Conservation (phyloP, 2,113 vertebrate genomes). For the Okapia johnstoni region DNA sequence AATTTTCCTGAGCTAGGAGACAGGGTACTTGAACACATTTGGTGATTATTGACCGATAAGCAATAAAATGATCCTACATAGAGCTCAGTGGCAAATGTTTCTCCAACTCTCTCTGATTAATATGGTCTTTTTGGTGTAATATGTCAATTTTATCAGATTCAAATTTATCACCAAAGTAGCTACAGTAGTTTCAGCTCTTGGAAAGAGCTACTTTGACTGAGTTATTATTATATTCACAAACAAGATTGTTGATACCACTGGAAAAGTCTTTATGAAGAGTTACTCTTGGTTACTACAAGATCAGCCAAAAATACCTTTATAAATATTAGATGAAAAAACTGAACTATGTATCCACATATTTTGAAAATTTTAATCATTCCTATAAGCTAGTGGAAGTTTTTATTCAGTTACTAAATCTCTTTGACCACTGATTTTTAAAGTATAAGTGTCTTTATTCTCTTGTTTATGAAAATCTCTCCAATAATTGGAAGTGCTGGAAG, state of each 20-base stretch:
- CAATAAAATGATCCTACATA: conserved; percentile 29
- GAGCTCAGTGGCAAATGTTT: conserved; percentile 24
- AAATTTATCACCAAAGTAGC: conserved; percentile 52
- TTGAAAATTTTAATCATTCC: neutral
- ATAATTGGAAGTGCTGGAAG: neutral
- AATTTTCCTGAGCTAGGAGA: conserved; percentile 38
- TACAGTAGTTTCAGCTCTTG: neutral
- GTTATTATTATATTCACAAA: neutral
- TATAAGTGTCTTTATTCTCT: neutral
- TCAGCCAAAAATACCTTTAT: neutral
- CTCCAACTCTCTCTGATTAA: conserved; percentile 51
- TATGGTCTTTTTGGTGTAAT: conserved; percentile 42
- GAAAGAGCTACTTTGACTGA: conserved; percentile 38
- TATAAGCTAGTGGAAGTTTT: neutral
- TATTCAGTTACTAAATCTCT: neutral
- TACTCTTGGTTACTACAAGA: neutral
- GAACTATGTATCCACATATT: neutral
- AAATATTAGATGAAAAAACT: neutral
- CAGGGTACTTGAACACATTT: conserved; percentile 40
- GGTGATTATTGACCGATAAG: conserved; percentile 62
- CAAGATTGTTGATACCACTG: neutral
- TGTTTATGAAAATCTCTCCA: neutral
- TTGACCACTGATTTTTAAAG: neutral
- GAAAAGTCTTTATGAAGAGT: neutral
- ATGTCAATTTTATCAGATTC: conserved; percentile 64